Percentiles rank a stretch among this genome's conserved stretches.
phyloP scores from a whole-genome alignment of 2,888 invertebrate genomes.

The Odontocolon sp. region DNA sequence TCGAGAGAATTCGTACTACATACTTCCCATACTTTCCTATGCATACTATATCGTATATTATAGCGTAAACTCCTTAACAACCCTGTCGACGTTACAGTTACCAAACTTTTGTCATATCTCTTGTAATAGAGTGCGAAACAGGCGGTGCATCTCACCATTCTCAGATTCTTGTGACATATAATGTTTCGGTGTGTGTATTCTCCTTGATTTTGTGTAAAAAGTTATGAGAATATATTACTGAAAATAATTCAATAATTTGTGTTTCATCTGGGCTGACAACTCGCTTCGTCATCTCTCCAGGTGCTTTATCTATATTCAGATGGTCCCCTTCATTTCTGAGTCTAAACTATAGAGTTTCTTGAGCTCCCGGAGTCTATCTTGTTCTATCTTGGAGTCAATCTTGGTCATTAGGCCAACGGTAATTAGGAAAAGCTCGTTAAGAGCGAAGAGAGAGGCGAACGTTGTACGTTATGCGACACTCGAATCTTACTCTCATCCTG shows the following conservation, averaged over 20 bases:
- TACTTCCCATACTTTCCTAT: slow-evolving; percentile 22
- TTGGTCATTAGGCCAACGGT: slow-evolving; percentile 54
- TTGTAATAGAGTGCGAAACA: slow-evolving; percentile 6
- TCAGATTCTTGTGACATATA: no score
- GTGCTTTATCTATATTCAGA: neutral
- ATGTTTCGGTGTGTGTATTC: no score
- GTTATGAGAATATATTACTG: slow-evolving; percentile 2
- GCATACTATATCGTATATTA: slow-evolving; percentile 1
- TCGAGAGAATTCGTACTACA: slow-evolving; percentile 56
- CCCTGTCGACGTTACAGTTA: slow-evolving; percentile 64
- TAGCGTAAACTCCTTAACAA: slow-evolving; percentile 69
- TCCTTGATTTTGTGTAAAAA: neutral
- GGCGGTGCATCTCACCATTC: no score
- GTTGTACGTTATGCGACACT: no score
- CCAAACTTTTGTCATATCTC: slow-evolving; percentile 70
- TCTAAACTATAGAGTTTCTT: slow-evolving; percentile 5
- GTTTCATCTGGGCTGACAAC: neutral
- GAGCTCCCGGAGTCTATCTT: slow-evolving; percentile 9
- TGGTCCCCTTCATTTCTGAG: neutral
- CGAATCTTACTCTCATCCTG: slow-evolving; percentile 36
- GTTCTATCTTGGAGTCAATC: slow-evolving; percentile 48
- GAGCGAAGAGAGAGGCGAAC: slow-evolving; percentile 26
- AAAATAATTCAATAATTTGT: slow-evolving; percentile 3
- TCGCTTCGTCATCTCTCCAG: neutral
- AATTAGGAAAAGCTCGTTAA: slow-evolving; percentile 60